A percentile compares a stretch with the other conserved stretches of the same genome.
Conservation (phyloP, 2,888 invertebrate species). For the Synanthedon tipuliformis region DNA sequence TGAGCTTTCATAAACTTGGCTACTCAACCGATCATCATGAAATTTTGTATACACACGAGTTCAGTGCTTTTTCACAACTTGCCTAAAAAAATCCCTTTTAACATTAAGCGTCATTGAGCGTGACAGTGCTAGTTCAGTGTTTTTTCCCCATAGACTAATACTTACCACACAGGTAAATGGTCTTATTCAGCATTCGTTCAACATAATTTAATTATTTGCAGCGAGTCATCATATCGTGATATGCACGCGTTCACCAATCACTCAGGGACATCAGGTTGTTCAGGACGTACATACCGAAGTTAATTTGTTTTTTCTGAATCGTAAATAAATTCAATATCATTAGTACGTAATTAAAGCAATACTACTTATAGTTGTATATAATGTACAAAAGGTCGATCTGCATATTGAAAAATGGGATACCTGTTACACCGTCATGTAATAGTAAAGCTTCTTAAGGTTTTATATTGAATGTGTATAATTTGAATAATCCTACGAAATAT, state of each 20-base stretch:
- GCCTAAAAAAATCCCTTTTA: too few species aligned
- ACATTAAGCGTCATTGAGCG: too few species aligned
- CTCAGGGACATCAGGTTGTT: constrained; percentile 61
- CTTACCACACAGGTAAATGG: too few species aligned
- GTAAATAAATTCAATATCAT: constrained; percentile 43
- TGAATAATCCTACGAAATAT: too few species aligned
- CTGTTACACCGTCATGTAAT: constrained; percentile 22
- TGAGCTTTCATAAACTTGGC: neutral
- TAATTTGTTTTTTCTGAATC: constrained; percentile 26
- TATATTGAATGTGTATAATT: too few species aligned
- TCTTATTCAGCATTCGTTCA: too few species aligned
- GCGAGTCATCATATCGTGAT: constrained; percentile 57
- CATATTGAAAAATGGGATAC: constrained; percentile 19
- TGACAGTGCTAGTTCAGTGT: too few species aligned
- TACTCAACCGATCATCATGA: too few species aligned
- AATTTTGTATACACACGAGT: neutral
- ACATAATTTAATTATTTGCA: constrained; percentile 21
- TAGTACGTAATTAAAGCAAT: constrained; percentile 64
- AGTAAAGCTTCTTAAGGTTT: too few species aligned
- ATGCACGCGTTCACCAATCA: constrained; percentile 52
- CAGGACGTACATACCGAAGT: constrained; percentile 56
- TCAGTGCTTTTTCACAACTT: too few species aligned
- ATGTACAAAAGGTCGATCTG: constrained; percentile 37
- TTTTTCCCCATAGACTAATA: too few species aligned
- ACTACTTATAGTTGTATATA: constrained; percentile 54